Conservation (phyloP, 2,888 invertebrate genomes). For the Hesperia comma region DNA sequence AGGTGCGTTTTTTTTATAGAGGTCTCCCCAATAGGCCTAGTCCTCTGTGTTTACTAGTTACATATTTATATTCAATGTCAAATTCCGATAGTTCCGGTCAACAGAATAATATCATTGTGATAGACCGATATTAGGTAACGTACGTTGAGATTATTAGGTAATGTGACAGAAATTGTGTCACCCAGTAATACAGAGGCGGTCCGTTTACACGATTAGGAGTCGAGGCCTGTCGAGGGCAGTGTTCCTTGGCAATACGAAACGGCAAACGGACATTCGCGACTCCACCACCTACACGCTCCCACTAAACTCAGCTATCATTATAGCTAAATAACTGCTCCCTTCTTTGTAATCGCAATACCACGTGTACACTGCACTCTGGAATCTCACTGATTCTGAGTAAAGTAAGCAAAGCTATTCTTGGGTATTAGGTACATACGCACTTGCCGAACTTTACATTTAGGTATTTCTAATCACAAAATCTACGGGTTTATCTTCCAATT, state of each 20-base stretch:
- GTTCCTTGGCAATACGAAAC: conserved; percentile 56
- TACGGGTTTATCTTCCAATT: too few relatives aligned
- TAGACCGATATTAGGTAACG: conserved; percentile 60
- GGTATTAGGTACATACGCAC: background rate
- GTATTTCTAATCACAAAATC: too few relatives aligned
- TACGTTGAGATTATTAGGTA: conserved; percentile 65
- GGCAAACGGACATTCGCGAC: conserved; percentile 66
- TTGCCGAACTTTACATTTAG: background rate
- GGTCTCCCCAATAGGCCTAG: conserved; percentile 81
- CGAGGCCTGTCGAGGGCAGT: conserved; percentile 73
- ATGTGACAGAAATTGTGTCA: conserved; percentile 80
- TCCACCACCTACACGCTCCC: conserved; percentile 56
- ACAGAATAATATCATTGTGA: background rate
- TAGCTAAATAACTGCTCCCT: conserved; percentile 11
- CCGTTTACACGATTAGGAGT: conserved; percentile 67
- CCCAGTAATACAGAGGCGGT: conserved; percentile 74
- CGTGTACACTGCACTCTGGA: background rate
- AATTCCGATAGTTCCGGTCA: background rate
- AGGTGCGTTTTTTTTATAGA: conserved; percentile 81
- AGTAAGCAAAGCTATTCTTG: background rate
- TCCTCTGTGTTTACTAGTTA: conserved; percentile 56
- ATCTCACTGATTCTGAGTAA: background rate
- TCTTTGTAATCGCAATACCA: conserved; percentile 1
- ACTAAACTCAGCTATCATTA: conserved; percentile 9
- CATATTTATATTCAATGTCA: background rate